Percentiles rank a stretch among this genome's conserved stretches.
Conservation (phyloP, 2,113 vertebrate genomes). For the Mustela nigripes region DNA sequence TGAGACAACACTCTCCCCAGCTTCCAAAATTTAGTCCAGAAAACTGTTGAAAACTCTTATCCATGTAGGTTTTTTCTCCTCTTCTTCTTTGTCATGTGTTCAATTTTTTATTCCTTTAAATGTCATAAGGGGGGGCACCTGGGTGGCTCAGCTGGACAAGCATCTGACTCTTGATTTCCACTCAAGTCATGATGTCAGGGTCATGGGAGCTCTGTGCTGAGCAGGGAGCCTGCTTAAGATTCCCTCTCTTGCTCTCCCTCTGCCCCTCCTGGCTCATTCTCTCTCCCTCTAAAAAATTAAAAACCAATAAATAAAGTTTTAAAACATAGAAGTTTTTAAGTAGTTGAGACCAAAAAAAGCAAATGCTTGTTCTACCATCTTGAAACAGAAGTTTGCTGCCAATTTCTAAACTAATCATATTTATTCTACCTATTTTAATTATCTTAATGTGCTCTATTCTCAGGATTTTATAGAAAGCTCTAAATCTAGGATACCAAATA, state of each 20-base stretch:
- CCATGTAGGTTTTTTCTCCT: neutral
- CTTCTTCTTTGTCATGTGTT: neutral
- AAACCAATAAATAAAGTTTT: neutral
- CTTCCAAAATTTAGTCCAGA: neutral
- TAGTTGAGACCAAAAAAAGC: neutral
- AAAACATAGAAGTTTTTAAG: neutral
- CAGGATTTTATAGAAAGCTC: neutral
- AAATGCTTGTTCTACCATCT: neutral
- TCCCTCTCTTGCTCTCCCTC: neutral
- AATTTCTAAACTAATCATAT: neutral
- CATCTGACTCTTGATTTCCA: neutral
- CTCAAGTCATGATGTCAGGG: neutral
- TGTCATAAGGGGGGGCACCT: neutral
- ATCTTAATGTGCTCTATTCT: neutral
- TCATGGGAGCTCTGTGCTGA: neutral
- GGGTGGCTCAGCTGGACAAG: neutral
- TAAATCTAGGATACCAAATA: neutral
- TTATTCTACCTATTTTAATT: neutral
- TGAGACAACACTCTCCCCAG: neutral
- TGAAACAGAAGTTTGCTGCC: neutral
- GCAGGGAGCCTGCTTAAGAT: neutral
- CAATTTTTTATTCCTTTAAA: conserved; percentile 23
- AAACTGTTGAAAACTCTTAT: neutral
- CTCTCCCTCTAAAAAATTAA: neutral
- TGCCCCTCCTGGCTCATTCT: neutral